phyloP scores from a whole-genome alignment of 2,888 invertebrate species.

The Drosophila anomalata region DNA sequence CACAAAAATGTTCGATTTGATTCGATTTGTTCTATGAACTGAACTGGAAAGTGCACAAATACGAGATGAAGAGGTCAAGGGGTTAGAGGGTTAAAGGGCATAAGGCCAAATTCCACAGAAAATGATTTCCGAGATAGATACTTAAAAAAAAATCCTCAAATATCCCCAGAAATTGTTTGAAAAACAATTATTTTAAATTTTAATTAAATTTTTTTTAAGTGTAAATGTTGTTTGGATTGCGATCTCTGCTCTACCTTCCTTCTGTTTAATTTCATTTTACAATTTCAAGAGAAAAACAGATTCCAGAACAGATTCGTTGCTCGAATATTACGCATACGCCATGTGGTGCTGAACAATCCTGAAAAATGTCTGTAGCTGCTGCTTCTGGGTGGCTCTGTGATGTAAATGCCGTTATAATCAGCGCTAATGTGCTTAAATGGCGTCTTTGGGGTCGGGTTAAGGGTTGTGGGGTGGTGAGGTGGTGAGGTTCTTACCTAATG shows the following conservation, averaged over 20 bases:
- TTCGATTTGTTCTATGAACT: constrained; percentile 42
- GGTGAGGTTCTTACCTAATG: constrained; percentile 30
- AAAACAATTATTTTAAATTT: too few species aligned
- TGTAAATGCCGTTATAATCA: constrained; percentile 74
- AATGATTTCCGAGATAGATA: constrained; percentile 17
- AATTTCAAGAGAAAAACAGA: constrained; percentile 3
- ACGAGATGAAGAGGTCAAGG: background rate
- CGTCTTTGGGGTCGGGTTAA: constrained; percentile 15
- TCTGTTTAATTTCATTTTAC: constrained; percentile 20
- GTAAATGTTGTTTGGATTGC: background rate
- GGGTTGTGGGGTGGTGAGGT: constrained; percentile 7
- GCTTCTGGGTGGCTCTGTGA: constrained; percentile 26
- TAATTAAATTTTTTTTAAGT: too few species aligned
- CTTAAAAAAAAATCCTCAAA: too few species aligned
- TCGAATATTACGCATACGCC: constrained; percentile 64
- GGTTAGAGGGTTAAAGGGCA: background rate
- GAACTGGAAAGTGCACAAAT: constrained; percentile 25
- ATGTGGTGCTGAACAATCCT: constrained; percentile 38
- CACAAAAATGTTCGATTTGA: constrained; percentile 40
- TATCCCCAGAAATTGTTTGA: too few species aligned
- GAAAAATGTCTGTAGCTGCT: constrained; percentile 20
- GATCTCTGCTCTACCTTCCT: constrained; percentile 1
- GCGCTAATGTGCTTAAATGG: constrained; percentile 73
- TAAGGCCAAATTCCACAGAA: background rate
- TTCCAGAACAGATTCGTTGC: constrained; percentile 16